phyloP scores from a whole-genome alignment of 2,797 vertebrate genomes.

The Gymnothorax reevesii region DNA sequence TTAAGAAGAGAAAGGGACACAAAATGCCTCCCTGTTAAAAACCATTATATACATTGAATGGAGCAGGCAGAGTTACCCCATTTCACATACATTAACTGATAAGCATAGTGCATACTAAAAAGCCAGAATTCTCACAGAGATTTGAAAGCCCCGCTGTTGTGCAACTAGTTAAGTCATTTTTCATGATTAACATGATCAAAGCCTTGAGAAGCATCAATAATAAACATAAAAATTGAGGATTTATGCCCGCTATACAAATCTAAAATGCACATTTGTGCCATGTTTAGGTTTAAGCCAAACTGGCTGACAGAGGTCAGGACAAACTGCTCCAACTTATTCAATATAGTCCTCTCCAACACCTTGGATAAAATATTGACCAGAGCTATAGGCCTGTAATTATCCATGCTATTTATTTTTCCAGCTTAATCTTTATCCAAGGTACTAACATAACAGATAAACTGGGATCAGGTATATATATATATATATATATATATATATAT shows the following conservation, averaged over 20 bases:
- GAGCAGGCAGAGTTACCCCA: neutral
- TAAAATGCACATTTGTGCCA: neutral
- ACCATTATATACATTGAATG: neutral
- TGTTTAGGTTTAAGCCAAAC: neutral
- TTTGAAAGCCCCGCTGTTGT: neutral
- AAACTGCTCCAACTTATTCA: neutral
- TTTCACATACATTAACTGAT: neutral
- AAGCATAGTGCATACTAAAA: neutral
- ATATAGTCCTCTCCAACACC: neutral
- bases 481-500: too few relatives aligned
- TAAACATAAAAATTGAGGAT: neutral
- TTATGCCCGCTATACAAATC: neutral
- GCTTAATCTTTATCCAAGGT: neutral
- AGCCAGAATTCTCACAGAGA: neutral
- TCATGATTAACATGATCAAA: neutral
- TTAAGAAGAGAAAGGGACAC: neutral
- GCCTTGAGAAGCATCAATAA: neutral
- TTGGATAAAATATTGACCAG: neutral
- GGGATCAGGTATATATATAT: too few relatives aligned
- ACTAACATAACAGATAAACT: neutral
- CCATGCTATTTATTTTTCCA: neutral
- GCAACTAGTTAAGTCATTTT: neutral
- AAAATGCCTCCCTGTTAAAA: neutral
- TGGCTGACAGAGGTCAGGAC: neutral
- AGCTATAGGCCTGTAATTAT: neutral